These are phyloP conservation scores for Bubo blakistoni DNA, from an alignment of 2,113 vertebrate genomes.

Conservation along the genomic window DNA sequence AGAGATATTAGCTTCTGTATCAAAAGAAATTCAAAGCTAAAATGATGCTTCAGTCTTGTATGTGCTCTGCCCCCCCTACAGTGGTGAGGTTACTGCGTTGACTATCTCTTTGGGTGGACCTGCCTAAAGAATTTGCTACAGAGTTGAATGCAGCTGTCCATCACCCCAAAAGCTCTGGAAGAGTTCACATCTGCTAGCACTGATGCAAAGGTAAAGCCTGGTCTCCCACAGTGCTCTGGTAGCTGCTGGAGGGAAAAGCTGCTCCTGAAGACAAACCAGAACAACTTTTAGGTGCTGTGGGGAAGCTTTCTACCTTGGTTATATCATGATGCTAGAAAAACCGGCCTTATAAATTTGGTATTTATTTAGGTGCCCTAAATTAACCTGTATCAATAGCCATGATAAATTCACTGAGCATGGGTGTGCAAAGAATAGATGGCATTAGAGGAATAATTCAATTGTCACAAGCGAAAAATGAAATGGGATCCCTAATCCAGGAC, in stretches of 20 bases:
- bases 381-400: not conserved
- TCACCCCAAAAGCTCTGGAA: not conserved
- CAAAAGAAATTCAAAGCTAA: not conserved
- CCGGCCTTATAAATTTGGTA: not conserved
- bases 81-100: not conserved
- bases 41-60: not conserved
- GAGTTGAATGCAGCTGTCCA: not conserved
- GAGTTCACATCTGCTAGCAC: not conserved
- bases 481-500: not conserved
- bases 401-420: not conserved
- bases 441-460: not conserved
- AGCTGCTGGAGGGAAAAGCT: not conserved
- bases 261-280: not conserved
- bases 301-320: not conserved
- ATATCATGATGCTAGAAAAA: not conserved
- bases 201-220: not conserved
- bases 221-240: not conserved
- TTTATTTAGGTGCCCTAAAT: not conserved
- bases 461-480: not conserved
- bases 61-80: not conserved
- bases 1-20: not conserved
- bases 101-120: not conserved
- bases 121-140: rapidly evolving
- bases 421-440: not conserved
- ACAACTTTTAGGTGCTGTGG: not conserved